These are phyloP conservation scores for Poliocrania exsul DNA, from an alignment of 2,797 vertebrate species.

Conservation along the genomic window DNA sequence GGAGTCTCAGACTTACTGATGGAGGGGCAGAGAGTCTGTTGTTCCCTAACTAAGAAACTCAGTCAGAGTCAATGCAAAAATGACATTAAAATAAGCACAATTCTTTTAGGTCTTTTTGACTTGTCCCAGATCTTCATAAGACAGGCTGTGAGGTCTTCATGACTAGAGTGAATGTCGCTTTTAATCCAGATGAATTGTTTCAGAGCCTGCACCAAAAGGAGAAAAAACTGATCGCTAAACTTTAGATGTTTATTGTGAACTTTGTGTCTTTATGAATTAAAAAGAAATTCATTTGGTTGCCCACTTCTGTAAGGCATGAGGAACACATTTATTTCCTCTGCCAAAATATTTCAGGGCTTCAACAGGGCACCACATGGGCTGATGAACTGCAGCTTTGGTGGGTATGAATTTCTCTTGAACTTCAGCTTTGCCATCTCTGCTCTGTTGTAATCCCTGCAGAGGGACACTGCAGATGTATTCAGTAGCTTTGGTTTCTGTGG, in stretches of 20 bases:
- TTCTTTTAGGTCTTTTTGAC: neutral
- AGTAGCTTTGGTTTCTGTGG: neutral
- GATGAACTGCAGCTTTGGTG: neutral
- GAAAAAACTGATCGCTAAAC: neutral
- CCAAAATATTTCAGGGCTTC: neutral
- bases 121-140: neutral
- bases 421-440: neutral
- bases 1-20: neutral
- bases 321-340: neutral
- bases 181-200: neutral
- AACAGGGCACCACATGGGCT: rapidly evolving
- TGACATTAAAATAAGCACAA: neutral
- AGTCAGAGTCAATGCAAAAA: neutral
- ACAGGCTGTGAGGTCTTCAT: neutral
- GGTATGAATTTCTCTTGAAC: neutral
- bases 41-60: neutral
- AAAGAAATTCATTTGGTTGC: neutral
- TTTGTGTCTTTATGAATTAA: neutral
- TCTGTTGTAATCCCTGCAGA: neutral
- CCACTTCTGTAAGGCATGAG: neutral
- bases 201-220: neutral
- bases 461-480: neutral
- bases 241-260: neutral
- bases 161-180: neutral
- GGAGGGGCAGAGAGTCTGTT: neutral